These are phyloP conservation scores for Clivina fossor DNA, from an alignment of 2,888 invertebrate species.

Conservation along the genomic window DNA sequence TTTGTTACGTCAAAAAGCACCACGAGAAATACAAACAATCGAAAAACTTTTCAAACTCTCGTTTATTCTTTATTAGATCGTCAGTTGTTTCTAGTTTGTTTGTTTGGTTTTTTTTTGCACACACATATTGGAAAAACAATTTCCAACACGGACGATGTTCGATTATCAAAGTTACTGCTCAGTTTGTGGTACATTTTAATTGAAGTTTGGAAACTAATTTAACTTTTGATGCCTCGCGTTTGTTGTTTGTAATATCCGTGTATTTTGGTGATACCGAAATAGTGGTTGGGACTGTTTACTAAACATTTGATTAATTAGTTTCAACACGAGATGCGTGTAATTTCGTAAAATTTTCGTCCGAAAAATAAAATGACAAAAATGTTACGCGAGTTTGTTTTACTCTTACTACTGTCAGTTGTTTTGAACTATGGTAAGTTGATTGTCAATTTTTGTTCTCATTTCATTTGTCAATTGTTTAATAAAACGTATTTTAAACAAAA, in stretches of 20 bases:
- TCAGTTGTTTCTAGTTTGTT: conserved; percentile 1
- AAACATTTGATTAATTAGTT: not conserved
- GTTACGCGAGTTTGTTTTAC: conserved; percentile 21
- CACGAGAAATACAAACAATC: no score
- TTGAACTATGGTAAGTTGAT: conserved; percentile 22
- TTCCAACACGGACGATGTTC: no score
- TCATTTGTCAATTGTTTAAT: not conserved
- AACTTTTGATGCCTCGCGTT: conserved; percentile 20
- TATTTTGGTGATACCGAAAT: not conserved
- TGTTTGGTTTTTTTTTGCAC: no score
- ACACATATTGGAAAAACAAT: no score
- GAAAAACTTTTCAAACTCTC: conserved; percentile 9
- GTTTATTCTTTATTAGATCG: conserved; percentile 3
- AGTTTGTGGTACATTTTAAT: conserved; percentile 17
- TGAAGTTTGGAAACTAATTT: conserved; percentile 29
- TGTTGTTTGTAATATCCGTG: conserved; percentile 4
- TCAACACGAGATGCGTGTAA: not conserved
- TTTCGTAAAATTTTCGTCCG: not conserved
- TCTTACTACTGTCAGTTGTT: conserved; percentile 21
- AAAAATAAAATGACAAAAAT: conserved; percentile 16
- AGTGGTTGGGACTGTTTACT: not conserved
- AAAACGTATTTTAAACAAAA: not conserved
- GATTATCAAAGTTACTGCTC: not conserved
- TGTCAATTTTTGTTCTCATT: not conserved
- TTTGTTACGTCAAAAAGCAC: conserved; percentile 27